These are phyloP conservation scores for Hydractinia echinata DNA, from an alignment of 30 jellyfish, hydroid and myxozoan species.

Conservation along the genomic window DNA sequence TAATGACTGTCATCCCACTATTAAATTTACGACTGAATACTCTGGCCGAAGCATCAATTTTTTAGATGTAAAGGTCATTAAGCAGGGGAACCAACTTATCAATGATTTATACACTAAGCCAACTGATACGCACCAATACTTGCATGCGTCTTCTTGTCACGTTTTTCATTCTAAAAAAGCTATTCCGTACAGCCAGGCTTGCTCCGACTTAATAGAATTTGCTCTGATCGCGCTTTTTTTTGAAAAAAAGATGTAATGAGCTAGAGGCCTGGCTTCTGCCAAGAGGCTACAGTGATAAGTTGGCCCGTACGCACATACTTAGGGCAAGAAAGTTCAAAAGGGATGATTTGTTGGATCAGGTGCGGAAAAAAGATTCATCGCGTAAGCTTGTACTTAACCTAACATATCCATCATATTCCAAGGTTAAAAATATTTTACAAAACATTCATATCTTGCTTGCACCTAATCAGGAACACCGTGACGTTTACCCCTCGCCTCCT, in stretches of 20 bases:
- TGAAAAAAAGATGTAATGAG: too few species aligned
- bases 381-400: neutral
- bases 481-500: neutral
- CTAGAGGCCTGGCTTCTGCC: neutral
- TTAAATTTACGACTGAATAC: neutral
- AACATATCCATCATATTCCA: neutral
- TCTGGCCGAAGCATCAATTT: neutral
- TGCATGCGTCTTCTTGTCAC: neutral
- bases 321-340: slow-evolving; percentile 9
- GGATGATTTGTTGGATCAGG: slow-evolving; percentile 10
- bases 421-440: neutral
- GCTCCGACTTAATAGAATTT: neutral
- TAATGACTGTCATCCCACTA: slow-evolving; percentile 20
- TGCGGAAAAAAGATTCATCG: neutral
- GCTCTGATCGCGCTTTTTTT: neutral
- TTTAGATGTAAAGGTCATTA: neutral
- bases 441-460: neutral
- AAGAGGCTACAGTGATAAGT: neutral
- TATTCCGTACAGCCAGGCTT: slow-evolving; percentile 1
- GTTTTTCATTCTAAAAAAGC: neutral
- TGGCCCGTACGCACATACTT: neutral
- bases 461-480: neutral
- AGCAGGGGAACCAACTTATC: neutral
- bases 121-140: neutral
- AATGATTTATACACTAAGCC: neutral